Percentiles rank a stretch among this genome's conserved stretches.
Conservation (phyloP, 2,797 vertebrate species). For the Spheniscus humboldti region DNA sequence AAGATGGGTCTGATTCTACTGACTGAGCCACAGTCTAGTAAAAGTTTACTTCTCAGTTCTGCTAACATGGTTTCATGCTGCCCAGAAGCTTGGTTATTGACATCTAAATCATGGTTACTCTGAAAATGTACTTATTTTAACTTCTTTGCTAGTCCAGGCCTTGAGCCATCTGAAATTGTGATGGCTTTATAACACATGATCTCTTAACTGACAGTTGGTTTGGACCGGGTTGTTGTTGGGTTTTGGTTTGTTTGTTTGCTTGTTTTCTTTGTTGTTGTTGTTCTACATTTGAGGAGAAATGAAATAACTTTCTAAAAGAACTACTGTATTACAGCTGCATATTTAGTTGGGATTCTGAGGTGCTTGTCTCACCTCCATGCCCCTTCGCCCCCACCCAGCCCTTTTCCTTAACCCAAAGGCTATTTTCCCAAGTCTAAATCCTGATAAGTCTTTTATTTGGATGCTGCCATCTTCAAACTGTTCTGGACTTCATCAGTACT, state of each 20-base stretch:
- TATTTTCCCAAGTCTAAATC: neutral
- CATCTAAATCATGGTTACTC: neutral
- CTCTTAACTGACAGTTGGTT: neutral
- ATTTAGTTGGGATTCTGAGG: neutral
- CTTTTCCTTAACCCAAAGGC: neutral
- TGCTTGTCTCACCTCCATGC: fast-evolving
- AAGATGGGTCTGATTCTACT: neutral
- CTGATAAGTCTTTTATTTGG: neutral
- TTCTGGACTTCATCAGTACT: neutral
- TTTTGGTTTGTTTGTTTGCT: neutral
- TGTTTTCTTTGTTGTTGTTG: neutral
- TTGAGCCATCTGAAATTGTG: neutral
- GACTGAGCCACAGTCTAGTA: neutral
- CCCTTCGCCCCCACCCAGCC: neutral
- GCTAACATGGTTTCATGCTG: neutral
- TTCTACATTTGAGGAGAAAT: neutral
- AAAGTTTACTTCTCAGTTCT: neutral
- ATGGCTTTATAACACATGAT: neutral
- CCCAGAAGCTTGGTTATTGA: neutral
- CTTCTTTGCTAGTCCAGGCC: neutral
- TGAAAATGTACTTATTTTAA: neutral
- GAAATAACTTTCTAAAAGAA: neutral
- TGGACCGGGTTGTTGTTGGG: neutral
- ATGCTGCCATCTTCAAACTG: neutral
- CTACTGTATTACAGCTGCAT: neutral